Percentiles rank a stretch among this genome's conserved stretches.
Evolutionary conservation across 2,888 invertebrate species (phyloP).

Genomic region (Drosophila paramelanica): DNA sequence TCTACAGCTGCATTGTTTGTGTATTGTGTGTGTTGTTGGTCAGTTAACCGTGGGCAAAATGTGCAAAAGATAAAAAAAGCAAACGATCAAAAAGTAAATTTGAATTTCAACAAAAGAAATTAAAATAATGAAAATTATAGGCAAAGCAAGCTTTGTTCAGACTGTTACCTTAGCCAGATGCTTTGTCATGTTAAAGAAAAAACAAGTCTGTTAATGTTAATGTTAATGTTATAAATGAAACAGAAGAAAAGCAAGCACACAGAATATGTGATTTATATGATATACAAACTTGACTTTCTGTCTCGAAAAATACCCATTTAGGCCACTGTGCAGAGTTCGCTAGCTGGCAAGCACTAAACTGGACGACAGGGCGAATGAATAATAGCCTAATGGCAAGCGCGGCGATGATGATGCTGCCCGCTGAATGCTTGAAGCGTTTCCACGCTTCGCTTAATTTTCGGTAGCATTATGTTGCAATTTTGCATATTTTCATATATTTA

Average conservation of each 20-base stretch:
- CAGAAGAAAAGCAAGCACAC: background rate
- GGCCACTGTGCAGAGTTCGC: conserved; percentile 16
- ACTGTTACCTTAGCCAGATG: background rate
- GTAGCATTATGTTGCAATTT: conserved; percentile 24
- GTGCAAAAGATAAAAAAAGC: conserved; percentile 1
- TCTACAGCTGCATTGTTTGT: conserved; percentile 39
- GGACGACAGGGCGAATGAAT: conserved; percentile 52
- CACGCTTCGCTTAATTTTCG: conserved; percentile 54
- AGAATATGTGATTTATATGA: background rate
- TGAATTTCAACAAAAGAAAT: conserved; percentile 6
- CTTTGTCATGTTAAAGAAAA: background rate
- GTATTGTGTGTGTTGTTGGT: conserved; percentile 23
- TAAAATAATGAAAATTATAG: background rate
- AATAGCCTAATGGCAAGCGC: conserved; percentile 31
- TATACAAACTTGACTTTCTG: background rate
- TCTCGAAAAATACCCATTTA: background rate
- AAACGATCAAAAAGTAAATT: conserved; percentile 6
- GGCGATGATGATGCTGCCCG: conserved; percentile 10
- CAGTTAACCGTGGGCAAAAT: conserved; percentile 22
- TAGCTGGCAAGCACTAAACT: conserved; percentile 9
- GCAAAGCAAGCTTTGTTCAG: background rate
- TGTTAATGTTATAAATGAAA: background rate
- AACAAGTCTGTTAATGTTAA: background rate
- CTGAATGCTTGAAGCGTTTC: conserved; percentile 16
- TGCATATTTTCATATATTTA: conserved; percentile 9